Evolutionary conservation across 1,140 invertebrate species (phyloP), one percentile per base, ranked within the genome.

Genomic region (Caenorhabditis briggsae): DNA sequence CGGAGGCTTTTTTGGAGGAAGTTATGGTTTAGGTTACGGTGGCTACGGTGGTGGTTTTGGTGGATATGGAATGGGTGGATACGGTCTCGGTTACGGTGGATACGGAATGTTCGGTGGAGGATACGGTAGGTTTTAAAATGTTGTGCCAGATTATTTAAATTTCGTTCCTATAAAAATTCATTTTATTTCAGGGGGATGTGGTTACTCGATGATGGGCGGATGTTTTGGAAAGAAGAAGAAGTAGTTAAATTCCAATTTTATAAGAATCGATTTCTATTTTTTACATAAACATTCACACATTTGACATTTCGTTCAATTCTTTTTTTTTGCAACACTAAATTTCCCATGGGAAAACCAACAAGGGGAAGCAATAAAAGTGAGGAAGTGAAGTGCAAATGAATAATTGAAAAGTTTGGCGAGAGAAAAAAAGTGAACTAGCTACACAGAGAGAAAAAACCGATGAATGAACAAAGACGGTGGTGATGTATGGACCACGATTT

Each of bases 1-100:
- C 70, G 70, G 70, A 18, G 70, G 70, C 12, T 78, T 50, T 78
- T 78, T 50, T 78, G 70, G 70, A 78, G 70, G 59, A 61, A 61
- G 70, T 78, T 78, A 78, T 78, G 70, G 70, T 78, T 78, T 78
- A 78, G 70, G 70, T 78, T 78, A 78, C 70, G 70, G 70, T 78
- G 70, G 70, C 9, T 70, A 70, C 70, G 70, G 70, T 43, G 70
- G 70, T 43, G 70, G 70, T 18, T 50, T n/a, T 50, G 70, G 70
- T 23, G 70, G 70, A 23, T 78, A 78, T 78, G 70, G 70, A 43
- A 16, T 78, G 70, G 70, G 70, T 43, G 70, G 70, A 78, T 78
- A 78, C 18, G 70, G 70, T 18, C 70, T 78, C n/a, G 70, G 70
- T 53, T 78, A 78, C 70, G 70, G 70, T 50, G 70, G 70, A 78